Conservation (phyloP, 2,888 invertebrate genomes). For the Tachystola acroxantha region DNA sequence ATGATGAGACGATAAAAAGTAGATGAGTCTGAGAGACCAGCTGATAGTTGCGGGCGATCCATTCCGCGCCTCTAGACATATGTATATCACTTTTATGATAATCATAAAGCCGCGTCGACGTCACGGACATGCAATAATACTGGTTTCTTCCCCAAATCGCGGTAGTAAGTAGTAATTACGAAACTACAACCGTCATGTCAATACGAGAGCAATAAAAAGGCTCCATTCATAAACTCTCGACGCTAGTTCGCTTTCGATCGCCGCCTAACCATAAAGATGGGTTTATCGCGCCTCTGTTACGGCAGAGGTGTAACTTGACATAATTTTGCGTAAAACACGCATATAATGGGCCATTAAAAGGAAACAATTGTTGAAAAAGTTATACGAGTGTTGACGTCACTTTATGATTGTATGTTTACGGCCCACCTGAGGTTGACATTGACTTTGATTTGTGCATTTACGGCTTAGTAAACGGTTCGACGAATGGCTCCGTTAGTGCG, state of each 20-base stretch:
- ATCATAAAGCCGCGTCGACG: conserved; percentile 62
- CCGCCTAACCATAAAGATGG: conserved; percentile 70
- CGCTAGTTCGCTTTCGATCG: conserved; percentile 69
- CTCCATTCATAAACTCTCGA: conserved; percentile 67
- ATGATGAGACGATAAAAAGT: conserved; percentile 69
- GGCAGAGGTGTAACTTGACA: conserved; percentile 75
- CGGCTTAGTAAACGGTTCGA: conserved; percentile 59
- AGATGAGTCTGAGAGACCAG: conserved; percentile 26
- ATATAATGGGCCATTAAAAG: conserved; percentile 77
- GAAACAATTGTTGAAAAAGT: conserved; percentile 78
- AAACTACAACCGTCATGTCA: conserved; percentile 62
- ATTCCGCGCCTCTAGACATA: conserved; percentile 25
- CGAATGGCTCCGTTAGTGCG: conserved; percentile 39
- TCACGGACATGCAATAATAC: conserved; percentile 66
- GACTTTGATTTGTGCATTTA: conserved; percentile 76
- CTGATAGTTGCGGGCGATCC: conserved; percentile 31
- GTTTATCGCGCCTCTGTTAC: conserved; percentile 72
- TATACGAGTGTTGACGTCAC: conserved; percentile 73
- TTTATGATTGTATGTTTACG: conserved; percentile 76
- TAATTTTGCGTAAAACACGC: conserved; percentile 76
- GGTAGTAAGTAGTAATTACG: conserved; percentile 65
- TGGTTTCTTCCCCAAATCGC: conserved; percentile 67
- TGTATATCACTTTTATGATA: conserved; percentile 70
- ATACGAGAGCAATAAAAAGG: conserved; percentile 71
- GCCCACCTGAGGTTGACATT: conserved; percentile 74